A percentile compares a stretch with the other conserved stretches of the same genome.
phyloP scores from a whole-genome alignment of 2,888 invertebrate species.

The Tholera decimalis region DNA sequence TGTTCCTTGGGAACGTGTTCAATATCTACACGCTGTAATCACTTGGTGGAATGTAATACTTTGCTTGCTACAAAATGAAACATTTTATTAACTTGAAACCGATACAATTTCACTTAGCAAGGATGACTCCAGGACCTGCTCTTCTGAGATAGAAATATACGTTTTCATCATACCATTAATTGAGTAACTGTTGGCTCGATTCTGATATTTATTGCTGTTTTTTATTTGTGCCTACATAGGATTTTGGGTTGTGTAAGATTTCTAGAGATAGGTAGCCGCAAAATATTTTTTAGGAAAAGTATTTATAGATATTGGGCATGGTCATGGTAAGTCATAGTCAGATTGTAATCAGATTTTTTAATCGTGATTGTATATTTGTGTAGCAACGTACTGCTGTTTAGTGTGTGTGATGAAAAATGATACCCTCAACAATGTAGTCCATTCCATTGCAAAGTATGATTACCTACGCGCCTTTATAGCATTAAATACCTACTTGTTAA shows the following conservation, averaged over 20 bases:
- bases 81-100: constrained; percentile 2
- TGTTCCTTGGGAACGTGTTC: constrained; percentile 61
- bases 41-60: constrained; percentile 46
- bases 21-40: constrained; percentile 50
- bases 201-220: neutral
- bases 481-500: neutral
- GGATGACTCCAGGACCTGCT: neutral
- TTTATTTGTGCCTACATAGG: neutral
- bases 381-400: constrained; percentile 4
- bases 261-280: neutral
- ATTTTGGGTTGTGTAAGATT: neutral
- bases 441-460: constrained; percentile 10
- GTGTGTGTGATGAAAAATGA: constrained; percentile 36
- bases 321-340: neutral
- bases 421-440: constrained; percentile 21
- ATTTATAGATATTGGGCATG: constrained; percentile 16
- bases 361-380: neutral
- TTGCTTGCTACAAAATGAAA: constrained; percentile 20
- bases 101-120: neutral
- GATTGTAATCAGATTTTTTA: constrained; percentile 14
- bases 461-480: constrained; percentile 5
- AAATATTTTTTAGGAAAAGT: neutral
- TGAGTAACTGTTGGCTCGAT: neutral
- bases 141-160: neutral
- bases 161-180: neutral